A percentile compares a stretch with the other conserved stretches of the same genome.
Evolutionary conservation across 2,113 vertebrate genomes (phyloP).

Genomic region (Montifringilla adamsi): DNA sequence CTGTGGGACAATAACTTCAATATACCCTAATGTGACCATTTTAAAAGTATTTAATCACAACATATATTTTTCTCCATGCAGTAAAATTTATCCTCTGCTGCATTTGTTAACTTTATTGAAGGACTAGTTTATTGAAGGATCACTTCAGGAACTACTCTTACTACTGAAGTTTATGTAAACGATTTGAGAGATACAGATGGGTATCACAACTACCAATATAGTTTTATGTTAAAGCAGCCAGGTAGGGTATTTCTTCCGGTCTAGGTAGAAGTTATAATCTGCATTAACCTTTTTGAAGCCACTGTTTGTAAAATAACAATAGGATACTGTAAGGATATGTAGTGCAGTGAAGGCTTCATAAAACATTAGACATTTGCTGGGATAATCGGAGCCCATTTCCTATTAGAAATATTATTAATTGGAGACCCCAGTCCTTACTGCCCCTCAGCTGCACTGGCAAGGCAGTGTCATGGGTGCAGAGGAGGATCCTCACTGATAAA

Average conservation of each 20-base stretch:
- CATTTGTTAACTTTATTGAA: background rate
- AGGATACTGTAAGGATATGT: background rate
- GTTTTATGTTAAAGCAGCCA: background rate
- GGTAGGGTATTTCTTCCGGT: background rate
- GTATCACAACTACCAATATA: background rate
- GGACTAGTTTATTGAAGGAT: background rate
- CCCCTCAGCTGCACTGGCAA: background rate
- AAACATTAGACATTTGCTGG: background rate
- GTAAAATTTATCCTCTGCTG: background rate
- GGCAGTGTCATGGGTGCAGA: background rate
- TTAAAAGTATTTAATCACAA: background rate
- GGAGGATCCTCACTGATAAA: background rate
- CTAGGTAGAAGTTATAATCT: background rate
- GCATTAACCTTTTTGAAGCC: background rate
- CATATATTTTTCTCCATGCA: background rate
- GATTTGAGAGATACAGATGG: background rate
- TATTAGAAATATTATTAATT: background rate
- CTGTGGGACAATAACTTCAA: background rate
- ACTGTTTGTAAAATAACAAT: background rate
- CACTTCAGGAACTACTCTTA: background rate
- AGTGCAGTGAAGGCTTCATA: background rate
- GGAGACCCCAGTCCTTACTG: background rate
- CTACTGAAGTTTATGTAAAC: background rate
- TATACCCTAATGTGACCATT: background rate
- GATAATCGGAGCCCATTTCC: background rate